Evolutionary conservation across 2,797 vertebrate genomes (phyloP).

Genomic region (Orestias chungarensis): DNA sequence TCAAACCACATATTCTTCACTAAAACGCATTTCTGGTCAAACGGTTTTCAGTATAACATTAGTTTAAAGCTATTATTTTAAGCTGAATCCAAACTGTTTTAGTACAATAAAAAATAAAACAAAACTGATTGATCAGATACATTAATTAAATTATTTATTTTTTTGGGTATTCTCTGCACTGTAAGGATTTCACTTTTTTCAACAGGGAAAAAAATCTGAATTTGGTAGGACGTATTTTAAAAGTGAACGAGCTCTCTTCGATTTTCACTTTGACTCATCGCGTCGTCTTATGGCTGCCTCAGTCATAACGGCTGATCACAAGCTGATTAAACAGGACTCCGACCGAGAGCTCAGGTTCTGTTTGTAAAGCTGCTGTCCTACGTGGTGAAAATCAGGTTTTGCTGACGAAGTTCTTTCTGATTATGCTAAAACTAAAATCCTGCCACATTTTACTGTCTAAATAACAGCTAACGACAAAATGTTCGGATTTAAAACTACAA

Average conservation of each 20-base stretch:
- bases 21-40: not conserved
- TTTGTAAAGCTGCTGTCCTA: conserved; percentile 3
- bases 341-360: conserved; percentile 2
- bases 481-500: too few relatives aligned
- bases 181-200: not conserved
- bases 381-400: conserved; percentile 16
- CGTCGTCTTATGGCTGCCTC: not conserved
- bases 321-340: conserved; percentile 72
- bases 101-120: too few relatives aligned
- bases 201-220: not conserved
- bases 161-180: not conserved
- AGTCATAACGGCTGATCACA: conserved; percentile 28
- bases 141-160: not conserved
- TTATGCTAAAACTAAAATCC: not conserved
- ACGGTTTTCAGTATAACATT: not conserved
- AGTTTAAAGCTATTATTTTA: not conserved
- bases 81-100: too few relatives aligned
- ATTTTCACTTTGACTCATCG: not conserved
- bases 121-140: not conserved
- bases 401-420: not conserved
- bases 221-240: not conserved
- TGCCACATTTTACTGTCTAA: not conserved
- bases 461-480: not conserved
- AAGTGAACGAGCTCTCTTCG: not conserved
- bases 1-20: not conserved